Conservation (phyloP, 2,113 vertebrate genomes). For the Clarias batrachus region DNA sequence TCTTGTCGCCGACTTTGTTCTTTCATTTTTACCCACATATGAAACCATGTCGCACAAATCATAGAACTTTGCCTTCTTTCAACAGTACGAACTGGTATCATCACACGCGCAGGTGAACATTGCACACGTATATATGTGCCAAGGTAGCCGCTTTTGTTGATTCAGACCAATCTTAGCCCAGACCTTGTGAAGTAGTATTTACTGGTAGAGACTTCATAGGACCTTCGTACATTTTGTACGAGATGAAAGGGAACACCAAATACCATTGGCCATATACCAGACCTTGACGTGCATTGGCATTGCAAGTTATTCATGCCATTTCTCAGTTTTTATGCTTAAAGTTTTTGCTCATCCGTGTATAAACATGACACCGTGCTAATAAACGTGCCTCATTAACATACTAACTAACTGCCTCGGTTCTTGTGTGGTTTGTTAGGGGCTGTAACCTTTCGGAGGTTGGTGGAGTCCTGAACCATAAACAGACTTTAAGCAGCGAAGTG, state of each 20-base stretch:
- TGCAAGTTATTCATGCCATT: neutral
- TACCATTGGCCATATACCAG: neutral
- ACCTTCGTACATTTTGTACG: neutral
- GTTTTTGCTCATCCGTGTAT: neutral
- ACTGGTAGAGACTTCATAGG: neutral
- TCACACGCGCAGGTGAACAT: neutral
- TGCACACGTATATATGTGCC: neutral
- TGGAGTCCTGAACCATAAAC: constrained; percentile 76
- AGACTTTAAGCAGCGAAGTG: constrained; percentile 79
- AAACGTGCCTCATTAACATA: neutral
- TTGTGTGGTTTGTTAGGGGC: constrained; percentile 71
- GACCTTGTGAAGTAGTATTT: neutral
- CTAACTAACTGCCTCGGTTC: neutral
- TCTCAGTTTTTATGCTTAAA: neutral
- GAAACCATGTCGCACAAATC: no score
- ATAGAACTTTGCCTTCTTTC: neutral
- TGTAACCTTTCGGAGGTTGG: constrained; percentile 80
- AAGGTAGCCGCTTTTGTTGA: neutral
- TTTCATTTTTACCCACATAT: no score
- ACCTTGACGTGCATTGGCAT: neutral
- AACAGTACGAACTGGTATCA: neutral
- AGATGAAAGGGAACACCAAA: neutral
- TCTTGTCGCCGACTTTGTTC: no score
- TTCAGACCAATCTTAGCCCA: neutral
- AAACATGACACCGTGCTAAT: neutral